A percentile compares a stretch with the other conserved stretches of the same genome.
Conservation (phyloP, 2,888 invertebrate species). For the Doris montereyensis region DNA sequence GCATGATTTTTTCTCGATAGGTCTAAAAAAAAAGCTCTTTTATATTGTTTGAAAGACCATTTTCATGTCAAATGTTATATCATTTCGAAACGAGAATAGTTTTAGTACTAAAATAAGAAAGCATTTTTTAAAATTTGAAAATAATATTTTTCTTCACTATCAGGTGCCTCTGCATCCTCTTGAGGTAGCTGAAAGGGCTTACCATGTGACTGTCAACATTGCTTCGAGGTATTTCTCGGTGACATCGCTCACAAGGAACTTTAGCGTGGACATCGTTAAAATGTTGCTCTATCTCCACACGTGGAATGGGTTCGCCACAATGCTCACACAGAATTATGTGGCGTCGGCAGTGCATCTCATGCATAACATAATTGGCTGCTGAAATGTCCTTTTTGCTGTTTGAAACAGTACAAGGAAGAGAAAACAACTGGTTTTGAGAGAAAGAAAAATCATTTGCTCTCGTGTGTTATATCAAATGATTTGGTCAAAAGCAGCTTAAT, state of each 20-base stretch:
- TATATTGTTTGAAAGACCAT: too few species aligned
- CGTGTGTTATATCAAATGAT: too few species aligned
- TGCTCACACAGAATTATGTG: slow-evolving; percentile 80
- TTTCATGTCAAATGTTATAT: too few species aligned
- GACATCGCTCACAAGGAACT: slow-evolving; percentile 74
- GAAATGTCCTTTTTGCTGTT: slow-evolving; percentile 81
- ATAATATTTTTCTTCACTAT: too few species aligned
- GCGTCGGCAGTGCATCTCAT: slow-evolving; percentile 81
- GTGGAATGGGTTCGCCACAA: slow-evolving; percentile 81
- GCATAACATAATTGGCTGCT: slow-evolving; percentile 80
- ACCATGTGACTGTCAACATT: slow-evolving; percentile 71
- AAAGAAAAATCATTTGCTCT: neutral
- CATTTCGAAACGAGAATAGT: too few species aligned
- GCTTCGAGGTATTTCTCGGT: slow-evolving; percentile 66
- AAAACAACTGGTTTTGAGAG: neutral
- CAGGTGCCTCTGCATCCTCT: too few species aligned
- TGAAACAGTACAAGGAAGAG: neutral
- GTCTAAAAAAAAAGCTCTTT: too few species aligned
- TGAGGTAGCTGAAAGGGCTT: too few species aligned
- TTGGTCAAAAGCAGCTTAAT: too few species aligned
- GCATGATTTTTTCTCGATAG: too few species aligned
- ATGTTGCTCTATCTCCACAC: slow-evolving; percentile 78
- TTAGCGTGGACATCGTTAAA: slow-evolving; percentile 73
- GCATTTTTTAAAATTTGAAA: too few species aligned
- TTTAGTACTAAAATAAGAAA: too few species aligned